Evolutionary conservation across 64 coral and sea anemone species (phyloP).

Genomic region (Anthopleura sola): DNA sequence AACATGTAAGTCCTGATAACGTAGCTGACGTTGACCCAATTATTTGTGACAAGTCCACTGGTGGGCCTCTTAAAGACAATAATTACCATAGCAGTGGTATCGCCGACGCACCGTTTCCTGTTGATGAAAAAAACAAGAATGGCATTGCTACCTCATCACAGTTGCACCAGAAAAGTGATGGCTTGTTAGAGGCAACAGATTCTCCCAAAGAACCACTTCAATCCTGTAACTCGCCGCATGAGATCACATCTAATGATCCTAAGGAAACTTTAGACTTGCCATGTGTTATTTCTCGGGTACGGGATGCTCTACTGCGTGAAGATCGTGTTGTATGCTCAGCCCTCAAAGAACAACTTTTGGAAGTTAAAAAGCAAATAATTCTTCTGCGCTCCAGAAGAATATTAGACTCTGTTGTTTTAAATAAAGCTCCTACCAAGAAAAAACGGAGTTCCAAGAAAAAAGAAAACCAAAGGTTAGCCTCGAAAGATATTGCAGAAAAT

Average conservation of each 20-base stretch:
- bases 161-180: neutral
- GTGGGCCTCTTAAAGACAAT: neutral
- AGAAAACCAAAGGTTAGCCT: neutral
- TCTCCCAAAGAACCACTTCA: neutral
- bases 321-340: neutral
- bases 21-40: neutral
- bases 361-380: constrained; percentile 25
- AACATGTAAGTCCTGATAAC: neutral
- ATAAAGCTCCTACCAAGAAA: neutral
- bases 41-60: neutral
- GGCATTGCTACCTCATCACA: neutral
- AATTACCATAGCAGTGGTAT: neutral
- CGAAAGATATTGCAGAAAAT: neutral
- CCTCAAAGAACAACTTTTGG: constrained; percentile 8
- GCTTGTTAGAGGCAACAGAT: neutral
- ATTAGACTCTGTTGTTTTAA: neutral
- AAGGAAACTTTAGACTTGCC: neutral
- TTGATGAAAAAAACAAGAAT: neutral
- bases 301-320: neutral
- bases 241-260: neutral
- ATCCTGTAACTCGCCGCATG: neutral
- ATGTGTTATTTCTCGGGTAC: neutral
- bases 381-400: constrained; percentile 22
- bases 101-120: neutral
- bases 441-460: neutral